These are phyloP conservation scores for Empidonax traillii DNA, from an alignment of 2,113 vertebrate species.

Conservation along the genomic window DNA sequence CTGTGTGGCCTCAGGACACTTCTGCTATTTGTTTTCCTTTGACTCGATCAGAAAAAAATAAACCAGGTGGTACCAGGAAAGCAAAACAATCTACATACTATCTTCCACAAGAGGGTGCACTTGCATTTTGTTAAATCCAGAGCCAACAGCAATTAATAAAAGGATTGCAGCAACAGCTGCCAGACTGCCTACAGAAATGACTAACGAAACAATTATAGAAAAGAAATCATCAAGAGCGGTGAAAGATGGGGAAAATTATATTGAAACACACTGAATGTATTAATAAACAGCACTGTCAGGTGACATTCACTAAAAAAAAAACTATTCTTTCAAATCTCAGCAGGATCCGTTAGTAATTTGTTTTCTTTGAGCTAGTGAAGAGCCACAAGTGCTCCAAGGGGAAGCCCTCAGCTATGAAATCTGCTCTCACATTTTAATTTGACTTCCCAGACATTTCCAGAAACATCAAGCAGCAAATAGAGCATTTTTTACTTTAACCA, in stretches of 20 bases:
- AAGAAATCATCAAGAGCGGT: not conserved
- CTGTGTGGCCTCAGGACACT: conserved; percentile 24
- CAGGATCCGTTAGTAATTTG: not conserved
- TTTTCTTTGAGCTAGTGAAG: not conserved
- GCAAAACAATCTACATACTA: not conserved
- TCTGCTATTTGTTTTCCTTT: conserved; percentile 27
- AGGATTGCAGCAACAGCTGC: not conserved
- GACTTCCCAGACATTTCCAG: not conserved
- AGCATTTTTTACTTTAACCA: not conserved
- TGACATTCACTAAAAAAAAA: not conserved
- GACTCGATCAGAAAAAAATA: not conserved
- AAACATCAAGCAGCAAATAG: not conserved
- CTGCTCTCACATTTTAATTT: not conserved
- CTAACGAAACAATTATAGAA: not conserved
- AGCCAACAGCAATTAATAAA: not conserved
- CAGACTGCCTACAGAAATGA: conserved; percentile 6
- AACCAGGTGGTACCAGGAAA: not conserved
- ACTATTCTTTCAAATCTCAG: not conserved
- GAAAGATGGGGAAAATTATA: not conserved
- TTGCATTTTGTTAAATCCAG: not conserved
- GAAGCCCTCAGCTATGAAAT: not conserved
- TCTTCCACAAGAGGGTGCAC: conserved; percentile 54
- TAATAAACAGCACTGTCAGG: not conserved
- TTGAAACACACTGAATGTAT: not conserved
- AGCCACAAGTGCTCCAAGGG: not conserved